Evolutionary conservation across 2,113 vertebrate genomes (phyloP), one percentile per base, ranked within the genome.

Genomic region (Baryphthengus martii): DNA sequence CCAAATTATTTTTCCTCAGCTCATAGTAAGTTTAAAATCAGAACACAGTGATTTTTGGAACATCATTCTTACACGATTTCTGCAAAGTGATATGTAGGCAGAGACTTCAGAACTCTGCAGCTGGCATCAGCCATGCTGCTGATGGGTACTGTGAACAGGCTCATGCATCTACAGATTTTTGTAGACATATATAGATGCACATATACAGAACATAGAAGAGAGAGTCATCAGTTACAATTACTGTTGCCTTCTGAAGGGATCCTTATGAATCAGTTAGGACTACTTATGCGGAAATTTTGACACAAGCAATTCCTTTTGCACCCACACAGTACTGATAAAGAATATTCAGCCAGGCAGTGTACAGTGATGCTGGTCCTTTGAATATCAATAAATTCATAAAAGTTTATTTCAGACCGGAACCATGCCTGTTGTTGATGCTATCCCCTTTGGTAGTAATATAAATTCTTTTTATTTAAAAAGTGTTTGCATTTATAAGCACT

Each of bases 71-170:
- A 42, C 58, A 80, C 6, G 5, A 56, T 66, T 78, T 72, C 19
- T 19, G 10, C 78, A 35, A 90, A 47, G 21, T 0, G 0, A 70
- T 1, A 0, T 35, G 8, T 25, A 61, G 33, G 6, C 61, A 93
- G 77, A 86, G 26, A 49, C 28, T 63, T 71, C 37, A 90, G 71
- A 71, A 61, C 17, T 55, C 42, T 76, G 37, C 29, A 77, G 47
- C 17, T 1, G 1, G 29, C 37, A 73, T 65, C 17, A 42, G n/a
- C 66, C 20, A 31, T 25, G 19, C 17, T 53, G 17, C 21, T 75
- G 44, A 20, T 11, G 18, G 18, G 24, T 81, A 45, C 25, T 53
- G 2, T 5, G 6, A 42, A 63, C 29, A 67, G 35, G 14, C 8
- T 81, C 45, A 37, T 26, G 8, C 2, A 1, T 59, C 10, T 13